Conservation (phyloP, 2,888 invertebrate genomes). For the Hydraecia micacea region DNA sequence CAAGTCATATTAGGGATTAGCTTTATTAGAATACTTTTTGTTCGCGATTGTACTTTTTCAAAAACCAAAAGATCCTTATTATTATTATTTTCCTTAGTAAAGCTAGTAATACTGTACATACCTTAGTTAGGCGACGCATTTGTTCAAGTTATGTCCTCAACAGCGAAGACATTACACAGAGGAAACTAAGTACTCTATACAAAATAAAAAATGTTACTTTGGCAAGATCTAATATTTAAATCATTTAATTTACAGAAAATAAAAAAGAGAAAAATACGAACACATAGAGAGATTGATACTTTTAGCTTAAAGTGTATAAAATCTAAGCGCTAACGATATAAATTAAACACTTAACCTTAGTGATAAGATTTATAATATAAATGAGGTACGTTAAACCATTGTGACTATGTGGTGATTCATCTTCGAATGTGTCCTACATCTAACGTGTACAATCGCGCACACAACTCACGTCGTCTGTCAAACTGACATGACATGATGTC, state of each 20-base stretch:
- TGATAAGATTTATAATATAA: slow-evolving; percentile 83
- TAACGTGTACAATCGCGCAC: slow-evolving; percentile 71
- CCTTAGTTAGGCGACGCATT: slow-evolving; percentile 81
- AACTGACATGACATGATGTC: slow-evolving; percentile 36
- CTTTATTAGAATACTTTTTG: slow-evolving; percentile 7
- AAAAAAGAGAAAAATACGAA: slow-evolving; percentile 66
- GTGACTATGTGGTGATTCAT: slow-evolving; percentile 85
- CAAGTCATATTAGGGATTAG: neutral
- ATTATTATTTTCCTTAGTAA: slow-evolving; percentile 84
- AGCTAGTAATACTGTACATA: slow-evolving; percentile 90
- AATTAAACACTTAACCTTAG: slow-evolving; percentile 85
- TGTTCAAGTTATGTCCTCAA: slow-evolving; percentile 67
- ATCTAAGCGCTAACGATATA: slow-evolving; percentile 76
- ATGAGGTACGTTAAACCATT: slow-evolving; percentile 90
- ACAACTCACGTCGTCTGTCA: slow-evolving; percentile 69
- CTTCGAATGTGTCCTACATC: slow-evolving; percentile 71
- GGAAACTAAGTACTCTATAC: slow-evolving; percentile 79
- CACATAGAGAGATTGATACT: slow-evolving; percentile 69
- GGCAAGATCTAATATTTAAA: slow-evolving; percentile 83
- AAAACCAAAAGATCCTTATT: slow-evolving; percentile 72
- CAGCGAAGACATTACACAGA: slow-evolving; percentile 69
- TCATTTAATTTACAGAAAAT: slow-evolving; percentile 71
- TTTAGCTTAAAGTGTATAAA: slow-evolving; percentile 72
- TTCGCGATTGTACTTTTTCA: slow-evolving; percentile 71
- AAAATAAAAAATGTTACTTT: slow-evolving; percentile 81